Base-by-base conservation (phyloP, 2,888 invertebrate species). In the Andrena bicolor region DNA sequence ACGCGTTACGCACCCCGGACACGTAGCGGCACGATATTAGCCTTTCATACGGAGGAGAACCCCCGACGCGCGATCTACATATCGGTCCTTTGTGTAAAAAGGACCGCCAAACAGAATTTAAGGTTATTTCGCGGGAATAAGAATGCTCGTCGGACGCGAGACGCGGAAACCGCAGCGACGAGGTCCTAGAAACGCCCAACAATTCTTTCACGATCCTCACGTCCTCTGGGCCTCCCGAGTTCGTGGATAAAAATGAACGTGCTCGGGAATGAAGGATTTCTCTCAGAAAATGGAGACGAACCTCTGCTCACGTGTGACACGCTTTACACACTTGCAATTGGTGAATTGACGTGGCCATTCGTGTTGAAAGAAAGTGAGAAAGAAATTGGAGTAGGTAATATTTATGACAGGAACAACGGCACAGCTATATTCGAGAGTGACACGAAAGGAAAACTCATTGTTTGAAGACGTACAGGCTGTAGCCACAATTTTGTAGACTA, bases 81-180 rank as follows among this genome's bases (percentile, higher is more conserved):
- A 93, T 93, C 93, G 92, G 90, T 90, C 90, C 93, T 93, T 94
- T 94, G 93, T 93, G 92, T 92, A 91, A 90, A 92, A 92, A 93
- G 93, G 93, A 93, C 92, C 91, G 88, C 89, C 93, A 93, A 94
- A 94, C 93, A 93, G 92, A 92, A 93, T 93, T 94, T 93, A 90
- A 92, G 92, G 90, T 91, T 93, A 92, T 92, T 93, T 92, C 90
- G 91, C 88, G 86, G 89, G 93, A 93, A 93, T 93, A 93, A 93
- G 92, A 93, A 93, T 93, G 88, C 76, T 63, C 76, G 65, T 41
- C 75, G 65, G 66, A 74, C 77, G 77, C 74, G 80, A 77, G 79
- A 61, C 60, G 80, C 70, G 69, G 77, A 30, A 81, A 76, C 84
- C 78, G 69, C 66, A 49, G 51, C 41, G n/a, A 65, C 16, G 53